Evolutionary conservation across 1,140 invertebrate genomes (phyloP).

Genomic region (Dendroctonus valens): DNA sequence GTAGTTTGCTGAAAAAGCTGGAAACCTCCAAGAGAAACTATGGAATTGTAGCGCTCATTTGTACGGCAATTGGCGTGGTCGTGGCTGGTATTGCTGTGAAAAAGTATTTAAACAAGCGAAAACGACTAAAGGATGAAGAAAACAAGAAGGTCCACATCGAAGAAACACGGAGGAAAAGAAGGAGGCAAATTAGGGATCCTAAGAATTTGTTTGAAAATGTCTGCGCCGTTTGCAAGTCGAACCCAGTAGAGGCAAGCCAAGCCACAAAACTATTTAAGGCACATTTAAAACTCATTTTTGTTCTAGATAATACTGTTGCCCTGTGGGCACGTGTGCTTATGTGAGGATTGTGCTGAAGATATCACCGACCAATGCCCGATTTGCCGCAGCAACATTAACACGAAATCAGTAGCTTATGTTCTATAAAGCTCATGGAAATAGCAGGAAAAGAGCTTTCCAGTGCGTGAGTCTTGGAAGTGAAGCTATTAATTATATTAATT

Average conservation of each 20-base stretch:
- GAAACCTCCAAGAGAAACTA: conserved; percentile 64
- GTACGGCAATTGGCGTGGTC: conserved; percentile 65
- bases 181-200: conserved; percentile 59
- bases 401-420: conserved; percentile 70
- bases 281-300: conserved; percentile 8
- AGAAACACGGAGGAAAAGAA: conserved; percentile 60
- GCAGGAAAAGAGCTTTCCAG: background rate
- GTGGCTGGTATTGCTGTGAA: conserved; percentile 62
- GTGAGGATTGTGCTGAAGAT: conserved; percentile 75
- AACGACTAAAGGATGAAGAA: conserved; percentile 56
- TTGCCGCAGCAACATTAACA: conserved; percentile 64
- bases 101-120: conserved; percentile 60
- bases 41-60: conserved; percentile 64
- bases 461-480: too few species aligned
- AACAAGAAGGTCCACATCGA: conserved; percentile 61
- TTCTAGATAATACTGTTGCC: conserved; percentile 72
- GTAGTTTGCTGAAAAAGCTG: conserved; percentile 58
- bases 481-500: too few species aligned
- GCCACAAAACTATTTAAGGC: background rate
- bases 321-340: conserved; percentile 81
- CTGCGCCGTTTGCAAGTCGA: conserved; percentile 74
- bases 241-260: conserved; percentile 65
- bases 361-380: conserved; percentile 69
- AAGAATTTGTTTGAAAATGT: conserved; percentile 62
- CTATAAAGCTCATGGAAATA: conserved; percentile 47